A percentile compares a stretch with the other conserved stretches of the same genome.
These are phyloP conservation scores for Oncorhynchus tshawytscha DNA, from an alignment of 2,113 vertebrate species.

Conservation along the genomic window DNA sequence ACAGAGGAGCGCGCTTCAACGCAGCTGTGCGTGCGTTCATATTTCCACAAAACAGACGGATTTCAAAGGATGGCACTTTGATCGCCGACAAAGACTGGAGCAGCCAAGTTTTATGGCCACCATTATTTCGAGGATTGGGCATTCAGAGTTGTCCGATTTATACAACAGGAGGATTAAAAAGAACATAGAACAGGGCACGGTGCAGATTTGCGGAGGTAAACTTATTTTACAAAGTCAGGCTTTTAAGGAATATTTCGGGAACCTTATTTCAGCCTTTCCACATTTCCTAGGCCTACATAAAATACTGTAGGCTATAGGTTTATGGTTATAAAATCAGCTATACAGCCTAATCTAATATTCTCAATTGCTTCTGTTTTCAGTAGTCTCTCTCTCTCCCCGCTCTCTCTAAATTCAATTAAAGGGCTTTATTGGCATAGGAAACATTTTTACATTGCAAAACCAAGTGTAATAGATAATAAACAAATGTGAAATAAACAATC, in stretches of 20 bases:
- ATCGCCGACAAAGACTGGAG: conserved; percentile 74
- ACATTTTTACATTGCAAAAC: too few relatives aligned
- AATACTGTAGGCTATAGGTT: too few relatives aligned
- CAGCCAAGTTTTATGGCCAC: conserved; percentile 71
- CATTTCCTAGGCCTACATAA: too few relatives aligned
- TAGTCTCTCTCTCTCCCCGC: not conserved
- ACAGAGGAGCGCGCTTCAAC: not conserved
- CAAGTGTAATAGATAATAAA: too few relatives aligned
- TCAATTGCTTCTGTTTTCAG: too few relatives aligned
- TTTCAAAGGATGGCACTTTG: conserved; percentile 71
- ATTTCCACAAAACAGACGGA: conserved; percentile 15
- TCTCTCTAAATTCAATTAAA: not conserved
- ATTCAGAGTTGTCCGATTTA: conserved; percentile 6
- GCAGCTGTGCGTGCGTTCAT: not conserved
- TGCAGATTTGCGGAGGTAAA: not conserved
- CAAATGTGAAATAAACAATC: too few relatives aligned
- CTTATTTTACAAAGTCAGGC: not conserved
- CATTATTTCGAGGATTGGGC: conserved; percentile 52
- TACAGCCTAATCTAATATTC: too few relatives aligned
- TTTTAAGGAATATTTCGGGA: not conserved
- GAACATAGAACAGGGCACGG: not conserved
- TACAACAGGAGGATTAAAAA: not conserved
- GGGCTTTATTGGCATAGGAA: too few relatives aligned
- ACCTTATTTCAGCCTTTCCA: too few relatives aligned
- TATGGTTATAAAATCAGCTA: too few relatives aligned